Evolutionary conservation across 2,797 vertebrate species (phyloP).

Genomic region (Cuniculus paca): DNA sequence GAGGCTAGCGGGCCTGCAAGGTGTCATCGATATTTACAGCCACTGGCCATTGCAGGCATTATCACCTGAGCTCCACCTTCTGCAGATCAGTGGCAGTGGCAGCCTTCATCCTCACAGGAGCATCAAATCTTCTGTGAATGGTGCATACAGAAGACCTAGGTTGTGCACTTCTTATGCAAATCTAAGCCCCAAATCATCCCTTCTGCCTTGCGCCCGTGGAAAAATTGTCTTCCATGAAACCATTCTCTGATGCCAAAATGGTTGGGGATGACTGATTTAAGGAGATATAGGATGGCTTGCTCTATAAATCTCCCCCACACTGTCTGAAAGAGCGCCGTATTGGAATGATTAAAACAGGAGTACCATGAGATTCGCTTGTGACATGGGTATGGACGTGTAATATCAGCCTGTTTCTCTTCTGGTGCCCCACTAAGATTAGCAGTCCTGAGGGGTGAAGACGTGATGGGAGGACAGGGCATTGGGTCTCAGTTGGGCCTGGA

Average conservation of each 20-base stretch:
- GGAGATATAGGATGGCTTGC: not conserved
- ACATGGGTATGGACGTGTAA: not conserved
- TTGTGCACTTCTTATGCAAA: not conserved
- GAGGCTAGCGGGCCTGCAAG: not conserved
- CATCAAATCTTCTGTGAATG: not conserved
- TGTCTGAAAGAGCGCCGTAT: not conserved
- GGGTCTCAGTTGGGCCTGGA: no score
- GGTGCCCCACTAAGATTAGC: not conserved
- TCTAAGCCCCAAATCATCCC: not conserved
- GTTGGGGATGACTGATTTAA: not conserved
- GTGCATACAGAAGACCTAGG: not conserved
- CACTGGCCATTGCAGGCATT: not conserved
- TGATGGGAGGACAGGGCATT: no score
- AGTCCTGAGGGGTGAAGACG: no score
- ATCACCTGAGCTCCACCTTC: not conserved
- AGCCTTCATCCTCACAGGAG: not conserved
- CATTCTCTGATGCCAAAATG: not conserved
- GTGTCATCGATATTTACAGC: not conserved
- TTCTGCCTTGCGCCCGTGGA: not conserved
- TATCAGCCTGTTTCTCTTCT: not conserved
- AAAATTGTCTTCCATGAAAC: not conserved
- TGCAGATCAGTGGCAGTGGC: not conserved
- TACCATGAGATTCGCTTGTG: not conserved
- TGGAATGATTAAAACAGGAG: not conserved
- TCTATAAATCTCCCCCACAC: not conserved